Conservation (phyloP, 2,113 vertebrate genomes). For the Oncorhynchus nerka region DNA sequence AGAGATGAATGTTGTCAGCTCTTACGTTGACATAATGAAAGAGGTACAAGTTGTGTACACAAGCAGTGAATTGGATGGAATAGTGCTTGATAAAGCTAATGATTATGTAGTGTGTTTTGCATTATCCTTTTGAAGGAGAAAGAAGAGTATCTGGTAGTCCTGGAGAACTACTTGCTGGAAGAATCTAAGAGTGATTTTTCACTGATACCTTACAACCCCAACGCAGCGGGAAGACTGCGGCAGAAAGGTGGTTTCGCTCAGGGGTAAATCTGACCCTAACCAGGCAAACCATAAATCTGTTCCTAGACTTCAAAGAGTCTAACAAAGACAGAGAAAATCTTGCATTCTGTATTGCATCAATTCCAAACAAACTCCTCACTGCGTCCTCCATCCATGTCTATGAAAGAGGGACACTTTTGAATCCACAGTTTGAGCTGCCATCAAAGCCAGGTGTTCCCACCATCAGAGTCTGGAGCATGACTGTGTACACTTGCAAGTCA, state of each 20-base stretch:
- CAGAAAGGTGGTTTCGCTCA: conserved; percentile 22
- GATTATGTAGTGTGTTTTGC: conserved; percentile 27
- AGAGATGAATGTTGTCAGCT: conserved; percentile 40
- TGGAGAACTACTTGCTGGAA: conserved; percentile 31
- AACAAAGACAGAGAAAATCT: conserved; percentile 18
- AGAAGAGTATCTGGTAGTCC: not conserved
- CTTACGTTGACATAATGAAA: conserved; percentile 34
- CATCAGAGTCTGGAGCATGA: conserved; percentile 21
- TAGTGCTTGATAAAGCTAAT: conserved; percentile 20
- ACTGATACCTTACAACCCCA: not conserved
- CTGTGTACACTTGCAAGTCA: conserved; percentile 28
- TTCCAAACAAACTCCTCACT: conserved; percentile 14
- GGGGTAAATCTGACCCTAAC: conserved; percentile 15
- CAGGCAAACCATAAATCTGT: conserved; percentile 24
- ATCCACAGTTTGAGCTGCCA: conserved; percentile 26
- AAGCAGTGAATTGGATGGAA: conserved; percentile 32
- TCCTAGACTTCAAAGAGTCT: conserved; percentile 37
- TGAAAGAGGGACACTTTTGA: conserved; percentile 24
- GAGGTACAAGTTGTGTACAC: conserved; percentile 7
- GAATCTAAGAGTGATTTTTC: not conserved
- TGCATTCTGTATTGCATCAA: conserved; percentile 36
- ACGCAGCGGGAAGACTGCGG: not conserved
- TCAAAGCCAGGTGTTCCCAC: conserved; percentile 26
- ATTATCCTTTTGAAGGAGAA: conserved; percentile 26
- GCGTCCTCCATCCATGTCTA: conserved; percentile 38